Evolutionary conservation across 2,797 vertebrate genomes (phyloP), one percentile per base, ranked within the genome.

Genomic region (Oreonectes daqikongensis): DNA sequence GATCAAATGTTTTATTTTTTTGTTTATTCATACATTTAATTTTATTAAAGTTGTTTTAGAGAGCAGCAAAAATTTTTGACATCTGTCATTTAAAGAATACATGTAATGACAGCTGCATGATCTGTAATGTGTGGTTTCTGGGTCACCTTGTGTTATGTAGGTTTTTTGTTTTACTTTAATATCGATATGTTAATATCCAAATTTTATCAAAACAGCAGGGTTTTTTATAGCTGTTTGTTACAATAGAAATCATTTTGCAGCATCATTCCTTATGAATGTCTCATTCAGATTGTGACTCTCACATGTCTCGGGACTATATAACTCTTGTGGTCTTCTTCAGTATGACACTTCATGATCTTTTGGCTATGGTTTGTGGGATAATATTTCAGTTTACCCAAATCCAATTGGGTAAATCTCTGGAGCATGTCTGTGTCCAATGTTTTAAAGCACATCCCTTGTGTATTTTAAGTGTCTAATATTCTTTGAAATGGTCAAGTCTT

Each of bases 261-360:
- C 22, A 8, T 12, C 48, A 14, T 24, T 52, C 2, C 60, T 38
- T 10, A 24, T 40, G 15, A 18, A 11, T 46, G 26, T 35, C 12
- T 46, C 4, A n/a, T 30, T 52, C 15, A 18, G 24, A 12, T 28
- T 59, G 50, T 76, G 65, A 76, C 65, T 26, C 7, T 75, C 73
- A 76, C 53, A 35, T 72, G 70, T 2, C 32, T 32, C 2, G 17
- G 18, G 18, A 28, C 26, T 12, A 59, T 59, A 8, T 18, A n/a
- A 8, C 15, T 7, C 55, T 3, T 15, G 14, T 30, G 5, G 2
- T 32, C 57, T 14, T 18, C 26, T 44, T 44, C 0, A 71, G 2
- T 57, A 15, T 42, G 20, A 8, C 17, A 26, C 35, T 60, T 10
- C 55, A 2, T 3, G n/a, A 12, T 17, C 12, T 14, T 44, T 10